Evolutionary conservation across 2,888 invertebrate genomes (phyloP), one percentile per base, ranked within the genome.

Genomic region (Platypus cylindrus): DNA sequence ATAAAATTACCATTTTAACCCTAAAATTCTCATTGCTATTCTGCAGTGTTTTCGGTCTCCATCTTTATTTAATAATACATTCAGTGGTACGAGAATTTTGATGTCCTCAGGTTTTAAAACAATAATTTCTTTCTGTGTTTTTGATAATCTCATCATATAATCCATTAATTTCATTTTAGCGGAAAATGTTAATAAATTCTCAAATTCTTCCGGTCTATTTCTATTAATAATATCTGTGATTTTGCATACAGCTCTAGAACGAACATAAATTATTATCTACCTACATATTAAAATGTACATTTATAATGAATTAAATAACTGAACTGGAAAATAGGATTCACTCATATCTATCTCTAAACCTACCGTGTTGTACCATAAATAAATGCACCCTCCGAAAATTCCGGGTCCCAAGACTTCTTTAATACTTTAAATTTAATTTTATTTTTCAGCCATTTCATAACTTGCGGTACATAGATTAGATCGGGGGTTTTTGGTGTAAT

Each of bases 341-440:
- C n/a, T n/a, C n/a, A n/a, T n/a, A n/a, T n/a, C n/a, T n/a, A n/a
- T n/a, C n/a, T n/a, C n/a, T 12, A 25, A 25, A 25, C 23, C 14
- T 38, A 41, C 42, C 26, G 44, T 9, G 47, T 46, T 4, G 48
- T 45, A 11, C 63, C 63, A 37, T 59, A 62, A 36, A 63, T 62
- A 37, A 63, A 63, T 4, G 58, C 59, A 0, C 63, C 63, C 49
- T 63, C 63, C n/a, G 55, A 51, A 40, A 63, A 63, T 3, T 62
- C 58, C 1, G 59, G 56, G 42, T 63, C 63, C 59, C 60, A 62
- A 5, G 49, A 48, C 35, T 49, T 54, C 39, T 56, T 51, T 26
- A 63, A 42, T 36, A 55, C 50, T 43, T 58, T 60, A 28, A 63
- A 53, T 33, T 54, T 54, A 5, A 60, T 42, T 44, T 63, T 63